phyloP scores from a whole-genome alignment of 1,140 invertebrate species.

The Lamellibrachia luymesi region DNA sequence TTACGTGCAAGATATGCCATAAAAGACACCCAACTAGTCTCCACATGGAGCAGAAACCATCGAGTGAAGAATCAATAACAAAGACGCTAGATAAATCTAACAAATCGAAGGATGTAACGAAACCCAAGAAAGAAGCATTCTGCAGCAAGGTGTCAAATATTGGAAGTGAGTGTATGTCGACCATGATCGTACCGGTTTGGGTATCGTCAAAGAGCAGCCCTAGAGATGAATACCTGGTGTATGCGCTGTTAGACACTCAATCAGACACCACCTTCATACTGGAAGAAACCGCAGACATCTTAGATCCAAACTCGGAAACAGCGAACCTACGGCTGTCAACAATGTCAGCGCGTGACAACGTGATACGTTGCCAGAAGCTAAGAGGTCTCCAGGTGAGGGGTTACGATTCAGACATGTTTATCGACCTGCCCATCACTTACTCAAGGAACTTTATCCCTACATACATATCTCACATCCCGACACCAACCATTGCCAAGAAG shows the following conservation, averaged over 20 bases:
- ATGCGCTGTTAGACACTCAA: conserved; percentile 15
- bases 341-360: not conserved
- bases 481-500: conserved; percentile 16
- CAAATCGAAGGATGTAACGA: not conserved
- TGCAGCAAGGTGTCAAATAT: conserved; percentile 19
- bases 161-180: conserved; percentile 10
- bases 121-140: not conserved
- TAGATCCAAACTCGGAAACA: conserved; percentile 7
- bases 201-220: conserved; percentile 9
- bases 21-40: conserved; percentile 19
- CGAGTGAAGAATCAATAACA: not conserved
- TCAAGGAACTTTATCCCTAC: conserved; percentile 2
- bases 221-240: not conserved
- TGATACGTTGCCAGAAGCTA: not conserved
- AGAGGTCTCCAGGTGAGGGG: conserved; percentile 5
- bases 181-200: conserved; percentile 18
- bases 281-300: not conserved
- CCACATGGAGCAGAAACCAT: conserved; percentile 10
- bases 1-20: conserved; percentile 9
- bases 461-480: conserved; percentile 10
- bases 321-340: not conserved
- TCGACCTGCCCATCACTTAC: conserved; percentile 11
- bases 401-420: not conserved
- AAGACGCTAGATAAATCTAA: not conserved
- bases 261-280: conserved; percentile 13